Evolutionary conservation across 2,888 invertebrate species (phyloP).

Genomic region (Cheilosia vulpina): DNA sequence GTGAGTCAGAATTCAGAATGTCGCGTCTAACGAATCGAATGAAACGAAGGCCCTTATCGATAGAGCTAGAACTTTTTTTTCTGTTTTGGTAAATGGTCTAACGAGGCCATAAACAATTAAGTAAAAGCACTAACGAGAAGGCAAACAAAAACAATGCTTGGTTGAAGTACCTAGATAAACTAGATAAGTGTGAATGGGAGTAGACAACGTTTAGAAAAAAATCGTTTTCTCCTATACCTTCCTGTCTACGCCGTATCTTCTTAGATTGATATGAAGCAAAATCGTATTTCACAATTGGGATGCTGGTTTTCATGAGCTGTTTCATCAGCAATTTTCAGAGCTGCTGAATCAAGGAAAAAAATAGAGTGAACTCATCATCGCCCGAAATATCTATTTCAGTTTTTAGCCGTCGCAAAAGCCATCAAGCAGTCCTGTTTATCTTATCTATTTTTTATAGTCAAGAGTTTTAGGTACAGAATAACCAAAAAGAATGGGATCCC

Average conservation of each 20-base stretch:
- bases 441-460: no score
- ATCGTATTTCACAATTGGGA: not conserved
- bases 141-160: conserved; percentile 29
- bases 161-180: no score
- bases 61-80: conserved; percentile 21
- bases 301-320: not conserved
- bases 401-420: no score
- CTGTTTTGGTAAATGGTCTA: not conserved
- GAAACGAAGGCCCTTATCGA: conserved; percentile 24
- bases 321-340: no score
- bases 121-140: not conserved
- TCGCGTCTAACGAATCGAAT: not conserved
- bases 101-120: conserved; percentile 14
- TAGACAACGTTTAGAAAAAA: not conserved
- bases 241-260: no score
- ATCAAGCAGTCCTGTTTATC: no score
- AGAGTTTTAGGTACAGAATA: no score
- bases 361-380: no score
- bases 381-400: no score
- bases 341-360: no score
- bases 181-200: not conserved
- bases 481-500: no score
- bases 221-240: no score
- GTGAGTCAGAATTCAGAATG: conserved; percentile 45
- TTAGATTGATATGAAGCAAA: not conserved